Percentiles rank a stretch among this genome's conserved stretches.
Conservation (phyloP, 2,888 invertebrate species). For the Acrobasis consociella region DNA sequence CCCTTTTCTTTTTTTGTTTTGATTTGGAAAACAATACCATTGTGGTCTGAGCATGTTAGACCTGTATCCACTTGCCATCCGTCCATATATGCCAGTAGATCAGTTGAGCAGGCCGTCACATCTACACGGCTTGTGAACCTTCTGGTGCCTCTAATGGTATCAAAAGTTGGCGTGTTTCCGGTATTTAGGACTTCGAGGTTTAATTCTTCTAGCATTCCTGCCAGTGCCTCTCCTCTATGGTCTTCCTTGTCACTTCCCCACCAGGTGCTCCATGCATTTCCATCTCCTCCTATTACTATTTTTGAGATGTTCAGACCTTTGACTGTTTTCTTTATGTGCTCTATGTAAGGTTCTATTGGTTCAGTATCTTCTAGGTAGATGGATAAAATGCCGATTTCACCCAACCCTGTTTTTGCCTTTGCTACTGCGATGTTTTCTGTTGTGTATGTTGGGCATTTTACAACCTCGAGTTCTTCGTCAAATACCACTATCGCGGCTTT, state of each 20-base stretch:
- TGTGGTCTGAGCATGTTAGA: slow-evolving; percentile 32
- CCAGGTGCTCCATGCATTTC: slow-evolving; percentile 30
- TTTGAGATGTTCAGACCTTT: neutral
- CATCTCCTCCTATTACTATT: slow-evolving; percentile 29
- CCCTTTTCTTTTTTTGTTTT: slow-evolving; percentile 21
- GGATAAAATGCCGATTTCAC: slow-evolving; percentile 8
- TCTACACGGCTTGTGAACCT: slow-evolving; percentile 25
- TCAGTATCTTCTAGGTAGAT: too few relatives aligned
- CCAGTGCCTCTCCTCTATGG: slow-evolving; percentile 23
- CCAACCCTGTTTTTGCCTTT: too few relatives aligned
- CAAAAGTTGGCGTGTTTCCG: slow-evolving; percentile 31
- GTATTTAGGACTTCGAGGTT: slow-evolving; percentile 28
- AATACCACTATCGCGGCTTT: slow-evolving; percentile 29
- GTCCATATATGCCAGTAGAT: slow-evolving; percentile 22
- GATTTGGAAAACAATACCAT: slow-evolving; percentile 33
- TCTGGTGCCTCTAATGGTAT: slow-evolving; percentile 22
- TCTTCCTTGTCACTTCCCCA: slow-evolving; percentile 26
- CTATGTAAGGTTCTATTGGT: slow-evolving; percentile 18
- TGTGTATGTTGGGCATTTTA: slow-evolving; percentile 25
- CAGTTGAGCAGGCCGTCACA: slow-evolving; percentile 26
- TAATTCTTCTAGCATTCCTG: slow-evolving; percentile 15
- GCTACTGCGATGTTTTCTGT: slow-evolving; percentile 27
- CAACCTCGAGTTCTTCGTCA: slow-evolving; percentile 19
- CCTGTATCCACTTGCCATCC: slow-evolving; percentile 29
- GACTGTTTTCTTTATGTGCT: neutral